Evolutionary conservation across 2,888 invertebrate genomes (phyloP), one percentile per base, ranked within the genome.

Genomic region (Pollenia griseotomentosa): DNA sequence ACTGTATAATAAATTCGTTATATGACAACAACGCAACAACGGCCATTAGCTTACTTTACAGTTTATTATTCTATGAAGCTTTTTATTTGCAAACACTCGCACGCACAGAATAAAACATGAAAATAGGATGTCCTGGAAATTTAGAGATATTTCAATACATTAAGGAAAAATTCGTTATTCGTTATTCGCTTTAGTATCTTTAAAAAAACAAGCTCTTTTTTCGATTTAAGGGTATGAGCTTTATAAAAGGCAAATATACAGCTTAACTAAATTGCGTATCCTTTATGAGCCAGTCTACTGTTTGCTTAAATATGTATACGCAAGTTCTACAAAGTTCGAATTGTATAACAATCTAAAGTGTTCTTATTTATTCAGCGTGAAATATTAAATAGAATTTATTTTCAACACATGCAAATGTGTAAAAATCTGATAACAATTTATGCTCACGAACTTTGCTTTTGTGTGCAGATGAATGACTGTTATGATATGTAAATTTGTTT

Each of bases 1-100:
- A 59, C 14, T 14, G 40, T 33, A 59, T 40, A 59, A 59, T 14
- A 59, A 59, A 59, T 8, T 59, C 14, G 33, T 59, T 59, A 59
- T 59, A 59, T 59, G 33, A 9, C 40, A 7, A 14, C 12, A 40
- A 8, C 14, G 7, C 59, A 59, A 59, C 59, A 59, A 59, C n/a
- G 59, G 59, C 59, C 33, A 59, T 59, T 59, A 33, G 14, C 8
- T 8, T 59, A 14, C 33, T 59, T 40, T 14, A 19, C 57, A 23
- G 57, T 23, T 23, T 57, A 59, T 59, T 33, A 59, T 59, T 59
- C 33, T 33, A 40, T 33, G 33, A 9, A 55, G 2, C 10, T 11
- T 1, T 33, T 59, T 55, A 19, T 55, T 57, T 57, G 10, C 11
- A 10, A 11, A 57, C 23, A 57, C 4, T 14, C 19, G 4, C 14